phyloP scores from a whole-genome alignment of 2,888 invertebrate genomes.

The Tricholauxania praeusta region DNA sequence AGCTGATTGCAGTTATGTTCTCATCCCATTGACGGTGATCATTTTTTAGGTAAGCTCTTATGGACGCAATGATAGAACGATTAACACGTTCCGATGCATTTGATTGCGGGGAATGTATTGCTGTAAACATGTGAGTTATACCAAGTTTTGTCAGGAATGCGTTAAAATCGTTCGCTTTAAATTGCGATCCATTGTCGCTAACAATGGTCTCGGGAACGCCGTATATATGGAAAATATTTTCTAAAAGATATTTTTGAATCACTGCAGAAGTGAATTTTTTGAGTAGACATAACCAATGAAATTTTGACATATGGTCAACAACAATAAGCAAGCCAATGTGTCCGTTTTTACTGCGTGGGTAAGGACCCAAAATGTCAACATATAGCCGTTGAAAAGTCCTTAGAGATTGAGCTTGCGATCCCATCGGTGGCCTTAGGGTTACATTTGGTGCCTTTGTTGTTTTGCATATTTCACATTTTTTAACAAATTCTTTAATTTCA shows the following conservation, averaged over 20 bases:
- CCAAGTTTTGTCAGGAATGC: slow-evolving; percentile 34
- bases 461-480: neutral
- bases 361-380: slow-evolving; percentile 1
- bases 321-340: neutral
- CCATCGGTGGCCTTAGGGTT: neutral
- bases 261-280: slow-evolving; percentile 14
- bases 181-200: slow-evolving; percentile 38
- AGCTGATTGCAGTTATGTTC: slow-evolving; percentile 26
- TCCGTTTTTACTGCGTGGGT: neutral
- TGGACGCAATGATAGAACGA: slow-evolving; percentile 24
- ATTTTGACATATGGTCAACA: slow-evolving; percentile 1
- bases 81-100: slow-evolving; percentile 39
- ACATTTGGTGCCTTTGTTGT: neutral
- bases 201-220: slow-evolving; percentile 46
- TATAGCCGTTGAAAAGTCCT: neutral
- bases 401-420: neutral
- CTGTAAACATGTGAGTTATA: slow-evolving; percentile 37
- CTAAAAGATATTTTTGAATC: neutral
- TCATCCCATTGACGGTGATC: slow-evolving; percentile 38
- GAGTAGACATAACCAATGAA: slow-evolving; percentile 21
- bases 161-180: slow-evolving; percentile 18
- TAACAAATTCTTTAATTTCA: neutral
- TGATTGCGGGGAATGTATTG: slow-evolving; percentile 37
- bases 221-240: neutral
- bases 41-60: slow-evolving; percentile 21